phyloP scores from a whole-genome alignment of 2,113 vertebrate genomes.

The Rhynchopsitta pachyrhyncha region DNA sequence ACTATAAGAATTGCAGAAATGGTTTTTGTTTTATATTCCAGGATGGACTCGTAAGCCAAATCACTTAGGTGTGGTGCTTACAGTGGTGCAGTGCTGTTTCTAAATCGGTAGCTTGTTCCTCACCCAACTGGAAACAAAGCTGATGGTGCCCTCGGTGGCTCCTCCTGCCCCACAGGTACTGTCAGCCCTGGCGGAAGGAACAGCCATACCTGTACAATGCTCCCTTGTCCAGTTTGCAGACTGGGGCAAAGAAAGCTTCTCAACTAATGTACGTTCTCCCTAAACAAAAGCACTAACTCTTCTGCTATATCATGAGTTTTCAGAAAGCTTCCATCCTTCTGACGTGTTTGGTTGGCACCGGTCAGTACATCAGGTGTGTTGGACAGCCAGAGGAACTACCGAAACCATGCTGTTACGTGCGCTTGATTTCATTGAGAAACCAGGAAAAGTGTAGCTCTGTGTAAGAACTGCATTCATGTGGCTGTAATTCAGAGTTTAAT shows the following conservation, averaged over 20 bases:
- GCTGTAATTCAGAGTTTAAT: not conserved
- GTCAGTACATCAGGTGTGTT: not conserved
- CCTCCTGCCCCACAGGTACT: not conserved
- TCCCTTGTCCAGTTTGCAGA: not conserved
- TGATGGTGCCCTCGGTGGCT: not conserved
- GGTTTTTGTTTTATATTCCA: not conserved
- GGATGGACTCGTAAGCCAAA: not conserved
- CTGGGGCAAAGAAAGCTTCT: not conserved
- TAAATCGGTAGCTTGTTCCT: not conserved
- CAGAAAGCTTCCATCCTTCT: not conserved
- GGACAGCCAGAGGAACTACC: not conserved
- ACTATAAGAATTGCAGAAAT: not conserved
- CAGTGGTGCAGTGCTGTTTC: not conserved
- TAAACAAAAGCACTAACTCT: not conserved
- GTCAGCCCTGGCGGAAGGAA: not conserved
- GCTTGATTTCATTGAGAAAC: not conserved
- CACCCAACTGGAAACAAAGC: not conserved
- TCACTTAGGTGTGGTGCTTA: rapidly evolving
- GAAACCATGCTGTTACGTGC: rapidly evolving
- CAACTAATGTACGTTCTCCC: not conserved
- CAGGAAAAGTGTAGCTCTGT: not conserved
- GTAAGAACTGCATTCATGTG: rapidly evolving
- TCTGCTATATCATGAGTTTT: not conserved
- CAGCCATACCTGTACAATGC: too few species aligned
- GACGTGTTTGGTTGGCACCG: rapidly evolving